phyloP scores from a whole-genome alignment of 2,888 invertebrate genomes.

The Tachina fera region DNA sequence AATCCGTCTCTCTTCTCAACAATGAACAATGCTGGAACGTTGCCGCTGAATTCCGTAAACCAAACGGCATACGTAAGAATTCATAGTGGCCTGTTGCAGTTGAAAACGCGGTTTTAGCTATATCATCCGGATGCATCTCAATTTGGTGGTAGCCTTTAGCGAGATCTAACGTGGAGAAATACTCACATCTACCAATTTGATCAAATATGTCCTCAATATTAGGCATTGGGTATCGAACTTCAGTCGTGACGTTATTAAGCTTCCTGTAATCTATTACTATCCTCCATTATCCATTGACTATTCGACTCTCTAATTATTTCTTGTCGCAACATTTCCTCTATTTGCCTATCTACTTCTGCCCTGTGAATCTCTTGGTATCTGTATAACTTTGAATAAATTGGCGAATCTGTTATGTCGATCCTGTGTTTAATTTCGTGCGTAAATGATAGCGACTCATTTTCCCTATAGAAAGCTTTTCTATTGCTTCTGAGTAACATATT shows the following conservation, averaged over 20 bases:
- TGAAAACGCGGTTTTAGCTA: no score
- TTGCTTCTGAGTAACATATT: background rate
- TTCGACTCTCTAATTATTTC: slow-evolving; percentile 23
- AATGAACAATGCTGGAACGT: background rate
- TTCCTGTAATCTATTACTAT: slow-evolving; percentile 27
- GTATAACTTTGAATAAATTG: slow-evolving; percentile 8
- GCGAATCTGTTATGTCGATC: background rate
- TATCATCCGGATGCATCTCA: no score
- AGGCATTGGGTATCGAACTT: slow-evolving; percentile 23
- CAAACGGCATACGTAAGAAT: no score
- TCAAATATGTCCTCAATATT: slow-evolving; percentile 13
- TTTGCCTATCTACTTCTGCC: slow-evolving; percentile 11
- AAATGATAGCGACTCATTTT: background rate
- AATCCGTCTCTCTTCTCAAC: slow-evolving; percentile 9
- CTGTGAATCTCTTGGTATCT: slow-evolving; percentile 21
- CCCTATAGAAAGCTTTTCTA: slow-evolving; percentile 3
- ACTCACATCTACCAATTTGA: no score
- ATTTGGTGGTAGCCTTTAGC: no score
- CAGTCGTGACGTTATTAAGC: slow-evolving; percentile 6
- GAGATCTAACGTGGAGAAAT: no score
- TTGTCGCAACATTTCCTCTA: slow-evolving; percentile 11
- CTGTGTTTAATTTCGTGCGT: slow-evolving; percentile 23
- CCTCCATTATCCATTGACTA: slow-evolving; percentile 21
- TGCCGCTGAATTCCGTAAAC: no score
- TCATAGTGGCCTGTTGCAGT: no score